phyloP scores from a whole-genome alignment of 2,113 vertebrate genomes.

The Mus pahari region DNA sequence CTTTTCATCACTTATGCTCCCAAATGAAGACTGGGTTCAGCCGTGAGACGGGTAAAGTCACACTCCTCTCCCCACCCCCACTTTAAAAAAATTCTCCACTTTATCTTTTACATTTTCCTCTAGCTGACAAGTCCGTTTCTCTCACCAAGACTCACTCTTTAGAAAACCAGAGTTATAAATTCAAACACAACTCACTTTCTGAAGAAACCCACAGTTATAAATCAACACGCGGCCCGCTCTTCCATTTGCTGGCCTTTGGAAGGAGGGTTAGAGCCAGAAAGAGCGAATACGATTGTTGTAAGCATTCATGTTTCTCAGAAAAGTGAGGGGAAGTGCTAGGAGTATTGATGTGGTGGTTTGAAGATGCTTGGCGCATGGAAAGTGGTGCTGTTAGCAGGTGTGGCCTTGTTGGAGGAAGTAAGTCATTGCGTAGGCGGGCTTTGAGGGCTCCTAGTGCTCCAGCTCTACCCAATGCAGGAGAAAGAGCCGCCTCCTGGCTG shows the following conservation, averaged over 20 bases:
- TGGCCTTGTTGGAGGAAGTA: not conserved
- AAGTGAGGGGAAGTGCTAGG: too few relatives aligned
- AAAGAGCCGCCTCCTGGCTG: too few relatives aligned
- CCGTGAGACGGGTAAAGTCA: not conserved
- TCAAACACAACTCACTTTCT: not conserved
- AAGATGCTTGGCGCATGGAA: not conserved
- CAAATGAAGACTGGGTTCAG: not conserved
- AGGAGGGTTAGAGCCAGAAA: not conserved
- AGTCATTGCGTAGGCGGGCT: not conserved
- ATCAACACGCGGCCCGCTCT: not conserved
- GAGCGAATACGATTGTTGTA: not conserved
- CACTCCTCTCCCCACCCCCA: not conserved
- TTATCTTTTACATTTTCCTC: slow-evolving; percentile 36
- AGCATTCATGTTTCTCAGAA: not conserved
- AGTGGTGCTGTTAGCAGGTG: not conserved
- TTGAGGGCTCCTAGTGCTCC: too few relatives aligned
- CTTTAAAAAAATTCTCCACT: not conserved
- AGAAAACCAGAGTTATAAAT: slow-evolving; percentile 23
- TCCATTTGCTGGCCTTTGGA: not conserved
- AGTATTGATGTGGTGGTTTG: too few relatives aligned
- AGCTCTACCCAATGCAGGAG: too few relatives aligned
- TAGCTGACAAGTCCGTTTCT: not conserved
- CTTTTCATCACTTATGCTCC: not conserved
- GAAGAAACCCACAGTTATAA: slow-evolving; percentile 26
- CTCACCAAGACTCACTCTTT: not conserved